Percentiles rank a stretch among this genome's conserved stretches.
phyloP scores from a whole-genome alignment of 2,888 invertebrate genomes.

The Caenorhabditis sp. region DNA sequence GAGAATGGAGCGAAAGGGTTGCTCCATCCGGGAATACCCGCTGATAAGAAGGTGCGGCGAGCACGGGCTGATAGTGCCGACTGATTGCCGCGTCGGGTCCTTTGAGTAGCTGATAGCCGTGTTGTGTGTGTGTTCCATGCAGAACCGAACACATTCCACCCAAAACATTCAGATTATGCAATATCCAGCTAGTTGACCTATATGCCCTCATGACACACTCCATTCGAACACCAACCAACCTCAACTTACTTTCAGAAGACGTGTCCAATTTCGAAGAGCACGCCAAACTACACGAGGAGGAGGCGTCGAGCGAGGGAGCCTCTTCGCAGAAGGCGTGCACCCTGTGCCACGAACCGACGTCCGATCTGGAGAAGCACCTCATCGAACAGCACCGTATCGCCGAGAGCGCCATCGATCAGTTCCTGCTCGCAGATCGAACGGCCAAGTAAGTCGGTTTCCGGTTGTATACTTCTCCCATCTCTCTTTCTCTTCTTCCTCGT shows the following conservation, averaged over 20 bases:
- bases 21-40: conserved; percentile 13
- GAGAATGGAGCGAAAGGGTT: not conserved
- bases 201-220: too few species aligned
- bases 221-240: too few species aligned
- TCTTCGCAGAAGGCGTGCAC: conserved; percentile 65
- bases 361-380: conserved; percentile 68
- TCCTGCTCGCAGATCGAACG: conserved; percentile 62
- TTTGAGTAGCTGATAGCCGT: conserved; percentile 29
- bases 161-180: too few species aligned
- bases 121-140: not conserved
- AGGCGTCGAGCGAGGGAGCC: conserved; percentile 42
- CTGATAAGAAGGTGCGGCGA: not conserved
- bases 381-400: conserved; percentile 75
- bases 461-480: conserved; percentile 10
- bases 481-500: not conserved
- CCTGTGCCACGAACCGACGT: conserved; percentile 67
- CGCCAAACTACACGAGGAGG: conserved; percentile 70
- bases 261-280: conserved; percentile 70
- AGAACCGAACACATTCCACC: conserved; percentile 6
- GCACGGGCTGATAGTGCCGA: conserved; percentile 8
- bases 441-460: conserved; percentile 24
- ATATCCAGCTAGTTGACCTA: too few species aligned
- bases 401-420: conserved; percentile 74
- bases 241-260: conserved; percentile 73
- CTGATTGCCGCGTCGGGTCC: conserved; percentile 17